Base-by-base conservation (phyloP, 2,888 invertebrate genomes). In the Ormyrus thymus region DNA sequence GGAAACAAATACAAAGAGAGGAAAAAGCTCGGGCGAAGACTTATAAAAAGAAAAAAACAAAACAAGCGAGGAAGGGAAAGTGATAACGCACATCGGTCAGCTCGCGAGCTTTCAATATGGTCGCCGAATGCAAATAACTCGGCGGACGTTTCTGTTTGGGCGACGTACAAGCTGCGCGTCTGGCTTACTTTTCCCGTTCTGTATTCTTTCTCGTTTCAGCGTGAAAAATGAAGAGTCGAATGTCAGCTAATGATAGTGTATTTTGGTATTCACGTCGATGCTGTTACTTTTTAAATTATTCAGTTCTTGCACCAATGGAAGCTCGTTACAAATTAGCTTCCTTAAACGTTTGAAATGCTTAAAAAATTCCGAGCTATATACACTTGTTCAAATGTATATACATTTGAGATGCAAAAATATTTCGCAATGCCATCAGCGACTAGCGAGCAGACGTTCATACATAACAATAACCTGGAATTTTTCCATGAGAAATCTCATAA, bases 1-100 rank as follows among this genome's bases (percentile, higher is more conserved):
- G 45, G 4, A 13, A 62, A 62, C 45, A 62, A 62, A 62, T 11
- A 46, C 9, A 62, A 11, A 62, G n/a, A 62, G 46, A 45, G 48
- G 29, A 29, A 43, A 56, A 68, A 45, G 8, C n/a, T n/a, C 46
- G 6, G 55, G 43, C 43, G 55, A 7, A 29, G 29, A 70, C 29
- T 58, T 48, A 11, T 15, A 70, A 70, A 70, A 58, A 70, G 15
- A 48, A 70, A 70, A 70, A 58, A 70, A 29, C 2, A 29, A 29
- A 29, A 4, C 29, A 29, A 29, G 29, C 29, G 29, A 7, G 29
- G 58, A 58, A 58, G 70, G 15, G 58, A 50, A 70, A 70, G 50
- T 58, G 58, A 70, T 70, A 70, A 59, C 58, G 48, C 29, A 58
- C 51, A 66, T 29, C 10, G 43, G 15, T 51, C 6, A 56, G 53